phyloP scores from a whole-genome alignment of 2,113 vertebrate genomes.

The Pelvicachromis taeniatus region DNA sequence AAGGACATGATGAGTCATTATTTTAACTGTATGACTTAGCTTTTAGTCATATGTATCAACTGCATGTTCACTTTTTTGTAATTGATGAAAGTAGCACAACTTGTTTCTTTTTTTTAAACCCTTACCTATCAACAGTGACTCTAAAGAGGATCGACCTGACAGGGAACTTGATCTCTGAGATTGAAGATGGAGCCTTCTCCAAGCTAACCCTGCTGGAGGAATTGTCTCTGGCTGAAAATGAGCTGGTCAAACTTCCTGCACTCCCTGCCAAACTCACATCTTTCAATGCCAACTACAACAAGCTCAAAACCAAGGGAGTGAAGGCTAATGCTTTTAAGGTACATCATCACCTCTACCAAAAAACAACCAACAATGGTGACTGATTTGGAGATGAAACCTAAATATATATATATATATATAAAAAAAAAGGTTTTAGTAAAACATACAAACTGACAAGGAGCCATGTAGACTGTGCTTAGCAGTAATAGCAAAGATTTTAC shows the following conservation, averaged over 20 bases:
- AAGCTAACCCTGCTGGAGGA: conserved; percentile 86
- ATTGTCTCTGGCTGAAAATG: conserved; percentile 89
- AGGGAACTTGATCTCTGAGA: conserved; percentile 91
- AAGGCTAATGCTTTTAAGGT: conserved; percentile 96
- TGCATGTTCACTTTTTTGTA: not conserved
- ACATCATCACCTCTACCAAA: not conserved
- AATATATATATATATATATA: too few relatives aligned
- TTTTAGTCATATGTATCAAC: not conserved
- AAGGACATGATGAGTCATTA: not conserved
- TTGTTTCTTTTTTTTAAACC: not conserved
- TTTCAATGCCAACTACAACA: conserved; percentile 89
- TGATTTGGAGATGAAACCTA: not conserved
- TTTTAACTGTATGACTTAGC: not conserved
- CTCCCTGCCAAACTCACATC: conserved; percentile 84
- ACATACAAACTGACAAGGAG: not conserved
- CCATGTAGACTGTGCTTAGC: not conserved
- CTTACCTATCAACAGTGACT: conserved; percentile 75
- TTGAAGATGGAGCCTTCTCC: conserved; percentile 91
- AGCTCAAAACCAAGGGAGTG: conserved; percentile 89
- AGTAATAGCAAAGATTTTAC: not conserved
- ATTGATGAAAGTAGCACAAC: not conserved
- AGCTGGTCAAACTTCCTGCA: conserved; percentile 85
- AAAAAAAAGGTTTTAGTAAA: not conserved
- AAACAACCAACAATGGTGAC: not conserved
- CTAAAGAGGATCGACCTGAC: conserved; percentile 94